Evolutionary conservation across 2,888 invertebrate species (phyloP).

Genomic region (Lochmaea capreae): DNA sequence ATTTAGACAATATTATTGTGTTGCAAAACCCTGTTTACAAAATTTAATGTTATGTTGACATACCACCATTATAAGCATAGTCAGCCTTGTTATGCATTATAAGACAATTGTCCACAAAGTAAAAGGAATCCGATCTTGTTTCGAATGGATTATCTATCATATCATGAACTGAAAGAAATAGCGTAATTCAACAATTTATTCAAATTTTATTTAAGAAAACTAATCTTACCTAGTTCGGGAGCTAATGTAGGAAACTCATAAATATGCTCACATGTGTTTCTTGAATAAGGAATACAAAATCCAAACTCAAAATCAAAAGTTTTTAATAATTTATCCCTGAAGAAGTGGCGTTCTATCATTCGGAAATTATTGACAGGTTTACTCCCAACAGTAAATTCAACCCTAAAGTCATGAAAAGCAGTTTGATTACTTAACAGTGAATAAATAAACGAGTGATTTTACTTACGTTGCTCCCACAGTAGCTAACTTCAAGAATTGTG

Average conservation of each 20-base stretch:
- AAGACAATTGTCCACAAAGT: conserved; percentile 96
- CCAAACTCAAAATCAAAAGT: conserved; percentile 99
- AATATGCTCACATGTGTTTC: conserved; percentile 98
- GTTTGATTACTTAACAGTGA: too few species aligned
- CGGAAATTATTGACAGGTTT: conserved; percentile 94
- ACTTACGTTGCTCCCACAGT: conserved; percentile 98
- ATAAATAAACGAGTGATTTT: conserved; percentile 18
- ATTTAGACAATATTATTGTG: conserved; percentile 44
- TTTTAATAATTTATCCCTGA: conserved; percentile 91
- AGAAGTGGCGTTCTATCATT: conserved; percentile 98
- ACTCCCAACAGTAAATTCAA: conserved; percentile 96
- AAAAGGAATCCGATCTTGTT: conserved; percentile 98
- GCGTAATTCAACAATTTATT: neutral
- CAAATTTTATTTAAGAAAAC: conserved; percentile 8
- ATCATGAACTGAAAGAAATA: conserved; percentile 82
- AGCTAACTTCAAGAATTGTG: conserved; percentile 94
- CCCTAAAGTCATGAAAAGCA: conserved; percentile 69
- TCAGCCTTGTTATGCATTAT: conserved; percentile 99
- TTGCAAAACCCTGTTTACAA: conserved; percentile 42
- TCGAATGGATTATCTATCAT: conserved; percentile 97
- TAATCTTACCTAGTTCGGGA: conserved; percentile 82
- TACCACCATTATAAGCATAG: conserved; percentile 93
- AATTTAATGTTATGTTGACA: conserved; percentile 49
- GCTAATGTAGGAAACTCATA: conserved; percentile 96
- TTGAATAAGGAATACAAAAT: conserved; percentile 97